Conservation (phyloP, 2,797 vertebrate species). For the Nyctalus aviator region DNA sequence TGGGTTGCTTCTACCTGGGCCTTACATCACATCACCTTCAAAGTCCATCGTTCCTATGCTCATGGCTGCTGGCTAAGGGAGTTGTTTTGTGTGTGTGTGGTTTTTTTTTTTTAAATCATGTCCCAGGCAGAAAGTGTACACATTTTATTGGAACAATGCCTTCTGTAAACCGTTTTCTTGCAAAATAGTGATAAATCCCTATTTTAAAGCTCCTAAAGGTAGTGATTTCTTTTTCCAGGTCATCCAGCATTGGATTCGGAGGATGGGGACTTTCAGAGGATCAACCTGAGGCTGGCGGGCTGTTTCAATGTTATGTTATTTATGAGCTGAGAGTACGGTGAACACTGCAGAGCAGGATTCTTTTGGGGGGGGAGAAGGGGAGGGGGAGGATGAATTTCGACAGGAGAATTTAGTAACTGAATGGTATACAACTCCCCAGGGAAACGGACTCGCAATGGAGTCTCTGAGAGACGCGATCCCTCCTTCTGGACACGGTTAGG, state of each 20-base stretch:
- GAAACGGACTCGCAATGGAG: conserved; percentile 77
- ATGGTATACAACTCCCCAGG: conserved; percentile 83
- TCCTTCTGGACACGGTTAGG: conserved; percentile 77
- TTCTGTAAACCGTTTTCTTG: conserved; percentile 85
- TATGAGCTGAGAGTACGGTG: conserved; percentile 81
- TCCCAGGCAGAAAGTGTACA: conserved; percentile 72
- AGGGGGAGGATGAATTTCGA: conserved; percentile 62
- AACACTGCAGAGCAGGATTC: conserved; percentile 82
- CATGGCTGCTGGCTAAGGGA: conserved; percentile 85
- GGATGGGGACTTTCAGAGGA: conserved; percentile 83
- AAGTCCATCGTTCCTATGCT: conserved; percentile 84
- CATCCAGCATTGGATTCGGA: conserved; percentile 77
- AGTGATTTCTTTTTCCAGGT: conserved; percentile 76
- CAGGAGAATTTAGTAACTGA: conserved; percentile 80
- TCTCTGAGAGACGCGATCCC: conserved; percentile 47
- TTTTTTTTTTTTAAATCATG: conserved; percentile 65
- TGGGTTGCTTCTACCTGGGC: conserved; percentile 82
- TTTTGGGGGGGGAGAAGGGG: background rate
- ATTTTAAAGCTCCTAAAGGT: conserved; percentile 81
- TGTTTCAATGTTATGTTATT: conserved; percentile 78
- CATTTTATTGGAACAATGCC: conserved; percentile 78
- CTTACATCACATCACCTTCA: conserved; percentile 77
- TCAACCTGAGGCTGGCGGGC: conserved; percentile 76
- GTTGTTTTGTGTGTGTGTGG: conserved; percentile 1
- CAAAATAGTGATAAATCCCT: conserved; percentile 76